Conservation (phyloP, 2,113 vertebrate species). For the Rhadina sibilatrix region DNA sequence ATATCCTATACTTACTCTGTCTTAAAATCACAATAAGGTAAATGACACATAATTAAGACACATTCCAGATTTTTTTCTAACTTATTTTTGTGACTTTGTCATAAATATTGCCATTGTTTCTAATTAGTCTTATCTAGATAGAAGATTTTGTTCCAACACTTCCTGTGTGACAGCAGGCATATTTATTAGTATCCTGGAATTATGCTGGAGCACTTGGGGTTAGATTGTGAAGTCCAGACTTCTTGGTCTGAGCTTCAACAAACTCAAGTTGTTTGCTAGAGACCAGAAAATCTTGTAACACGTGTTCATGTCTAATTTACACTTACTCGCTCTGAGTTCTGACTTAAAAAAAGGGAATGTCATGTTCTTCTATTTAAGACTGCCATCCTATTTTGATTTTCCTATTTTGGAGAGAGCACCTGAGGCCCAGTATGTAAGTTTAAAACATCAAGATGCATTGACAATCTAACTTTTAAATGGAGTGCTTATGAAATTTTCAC, state of each 20-base stretch:
- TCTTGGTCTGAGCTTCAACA: background rate
- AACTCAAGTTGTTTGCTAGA: rapidly evolving
- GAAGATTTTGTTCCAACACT: background rate
- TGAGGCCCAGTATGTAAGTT: background rate
- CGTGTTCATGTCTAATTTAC: background rate
- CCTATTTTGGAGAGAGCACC: background rate
- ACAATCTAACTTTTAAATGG: background rate
- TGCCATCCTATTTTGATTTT: background rate
- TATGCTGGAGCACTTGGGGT: background rate
- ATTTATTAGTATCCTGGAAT: background rate
- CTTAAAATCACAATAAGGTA: background rate
- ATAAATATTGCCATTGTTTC: background rate
- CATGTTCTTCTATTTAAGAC: background rate
- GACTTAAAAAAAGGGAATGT: too few species aligned
- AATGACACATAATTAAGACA: background rate
- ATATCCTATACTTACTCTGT: background rate
- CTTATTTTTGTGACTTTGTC: background rate
- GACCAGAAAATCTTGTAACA: background rate
- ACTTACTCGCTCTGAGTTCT: background rate
- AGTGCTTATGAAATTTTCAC: background rate
- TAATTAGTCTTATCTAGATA: background rate
- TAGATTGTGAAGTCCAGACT: background rate
- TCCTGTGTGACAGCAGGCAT: background rate
- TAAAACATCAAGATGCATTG: background rate
- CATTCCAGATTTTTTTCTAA: background rate